Percentiles rank a stretch among this genome's conserved stretches.
Conservation (phyloP, 2,888 invertebrate species). For the Polyommatus icarus region DNA sequence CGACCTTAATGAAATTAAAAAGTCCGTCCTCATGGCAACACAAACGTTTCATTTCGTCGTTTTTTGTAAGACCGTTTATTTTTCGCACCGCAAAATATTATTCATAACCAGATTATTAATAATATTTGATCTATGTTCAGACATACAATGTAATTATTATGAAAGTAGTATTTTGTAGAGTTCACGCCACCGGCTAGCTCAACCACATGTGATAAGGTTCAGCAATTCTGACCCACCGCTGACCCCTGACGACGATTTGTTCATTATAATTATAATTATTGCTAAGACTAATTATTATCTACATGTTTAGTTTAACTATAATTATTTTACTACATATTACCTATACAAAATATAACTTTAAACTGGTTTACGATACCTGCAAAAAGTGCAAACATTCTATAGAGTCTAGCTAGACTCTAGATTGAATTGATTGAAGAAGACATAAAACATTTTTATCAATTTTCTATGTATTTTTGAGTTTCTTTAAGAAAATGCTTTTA, state of each 20-base stretch:
- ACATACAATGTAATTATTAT: background rate
- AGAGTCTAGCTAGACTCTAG: background rate
- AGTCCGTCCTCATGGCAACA: no score
- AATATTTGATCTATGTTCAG: no score
- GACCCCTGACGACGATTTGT: constrained; percentile 13
- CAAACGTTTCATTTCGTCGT: background rate
- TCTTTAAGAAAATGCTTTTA: no score
- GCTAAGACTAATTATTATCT: background rate
- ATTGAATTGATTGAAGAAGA: no score
- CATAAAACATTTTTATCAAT: no score
- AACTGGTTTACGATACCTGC: background rate
- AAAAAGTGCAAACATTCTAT: background rate
- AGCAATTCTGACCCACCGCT: constrained; percentile 8
- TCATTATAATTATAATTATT: background rate
- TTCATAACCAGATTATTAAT: no score
- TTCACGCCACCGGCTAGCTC: background rate
- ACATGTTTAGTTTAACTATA: background rate
- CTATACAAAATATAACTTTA: background rate
- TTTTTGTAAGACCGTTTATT: background rate
- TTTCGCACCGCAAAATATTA: no score
- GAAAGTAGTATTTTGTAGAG: background rate
- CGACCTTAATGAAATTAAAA: no score
- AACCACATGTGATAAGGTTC: background rate
- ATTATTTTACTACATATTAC: background rate
- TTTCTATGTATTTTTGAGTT: no score